Evolutionary conservation across 2,888 invertebrate species (phyloP).

Genomic region (Ashinkailepas kermadecensis): DNA sequence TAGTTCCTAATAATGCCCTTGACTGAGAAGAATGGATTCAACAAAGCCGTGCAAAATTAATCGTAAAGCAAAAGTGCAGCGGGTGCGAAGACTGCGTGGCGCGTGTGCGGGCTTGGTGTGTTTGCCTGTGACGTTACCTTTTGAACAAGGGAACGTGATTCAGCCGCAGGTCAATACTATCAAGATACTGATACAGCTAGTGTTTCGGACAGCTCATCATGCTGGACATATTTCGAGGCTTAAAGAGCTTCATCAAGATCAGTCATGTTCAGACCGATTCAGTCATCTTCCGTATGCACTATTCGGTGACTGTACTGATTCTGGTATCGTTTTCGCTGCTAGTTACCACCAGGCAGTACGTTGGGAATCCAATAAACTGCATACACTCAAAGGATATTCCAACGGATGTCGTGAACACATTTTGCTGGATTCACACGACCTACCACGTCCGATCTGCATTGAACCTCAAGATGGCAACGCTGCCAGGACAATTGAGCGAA

Average conservation of each 20-base stretch:
- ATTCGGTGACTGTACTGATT: constrained; percentile 82
- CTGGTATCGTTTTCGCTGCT: constrained; percentile 82
- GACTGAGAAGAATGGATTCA: background rate
- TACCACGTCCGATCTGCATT: constrained; percentile 79
- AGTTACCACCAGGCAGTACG: constrained; percentile 85
- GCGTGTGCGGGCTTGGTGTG: too few relatives aligned
- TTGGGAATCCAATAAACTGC: constrained; percentile 90
- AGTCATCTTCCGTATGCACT: constrained; percentile 80
- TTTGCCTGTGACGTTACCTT: too few relatives aligned
- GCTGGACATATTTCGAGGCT: constrained; percentile 94
- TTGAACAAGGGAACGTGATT: too few relatives aligned
- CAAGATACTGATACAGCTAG: too few relatives aligned
- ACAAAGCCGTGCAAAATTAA: too few relatives aligned
- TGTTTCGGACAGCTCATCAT: constrained; percentile 48
- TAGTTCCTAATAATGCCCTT: background rate
- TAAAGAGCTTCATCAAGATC: constrained; percentile 88
- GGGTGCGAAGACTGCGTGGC: too few relatives aligned
- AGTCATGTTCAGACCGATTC: constrained; percentile 85
- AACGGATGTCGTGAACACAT: constrained; percentile 79
- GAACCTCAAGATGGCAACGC: constrained; percentile 49
- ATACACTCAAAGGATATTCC: constrained; percentile 87
- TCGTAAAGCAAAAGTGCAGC: too few relatives aligned
- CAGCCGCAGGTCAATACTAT: too few relatives aligned
- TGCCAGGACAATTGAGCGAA: constrained; percentile 53
- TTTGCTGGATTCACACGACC: constrained; percentile 93